phyloP scores from a whole-genome alignment of 2,888 invertebrate genomes.

The Herminia tarsipennalis region DNA sequence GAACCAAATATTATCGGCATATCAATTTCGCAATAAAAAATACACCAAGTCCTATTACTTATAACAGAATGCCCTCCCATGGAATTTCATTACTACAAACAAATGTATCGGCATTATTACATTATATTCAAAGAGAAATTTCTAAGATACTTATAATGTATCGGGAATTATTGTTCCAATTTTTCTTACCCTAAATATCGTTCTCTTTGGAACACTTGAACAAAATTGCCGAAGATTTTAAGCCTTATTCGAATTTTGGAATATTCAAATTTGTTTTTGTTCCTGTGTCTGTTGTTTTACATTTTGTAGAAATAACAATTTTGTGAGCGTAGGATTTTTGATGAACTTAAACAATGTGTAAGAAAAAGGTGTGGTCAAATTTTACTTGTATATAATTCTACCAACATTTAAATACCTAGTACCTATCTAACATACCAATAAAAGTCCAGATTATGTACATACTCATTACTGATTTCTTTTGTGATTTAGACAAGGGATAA shows the following conservation, averaged over 20 bases:
- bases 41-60: neutral
- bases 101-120: conserved; percentile 35
- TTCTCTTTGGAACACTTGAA: conserved; percentile 35
- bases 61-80: neutral
- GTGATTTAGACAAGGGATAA: no score
- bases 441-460: no score
- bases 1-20: neutral
- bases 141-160: conserved; percentile 43
- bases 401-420: no score
- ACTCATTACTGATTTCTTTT: no score
- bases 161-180: conserved; percentile 40
- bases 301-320: conserved; percentile 17
- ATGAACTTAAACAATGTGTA: no score
- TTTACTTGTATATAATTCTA: no score
- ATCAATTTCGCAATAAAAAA: conserved; percentile 4
- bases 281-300: conserved; percentile 14
- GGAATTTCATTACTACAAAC: conserved; percentile 39
- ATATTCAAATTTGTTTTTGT: conserved; percentile 35
- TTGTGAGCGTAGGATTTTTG: conserved; percentile 26
- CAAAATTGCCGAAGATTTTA: conserved; percentile 24
- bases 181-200: conserved; percentile 24
- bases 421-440: no score
- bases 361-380: no score
- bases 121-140: conserved; percentile 32
- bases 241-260: conserved; percentile 30